A percentile compares a stretch with the other conserved stretches of the same genome.
Conservation (phyloP, 2,797 vertebrate genomes). For the Hypotaenidia philippensis region DNA sequence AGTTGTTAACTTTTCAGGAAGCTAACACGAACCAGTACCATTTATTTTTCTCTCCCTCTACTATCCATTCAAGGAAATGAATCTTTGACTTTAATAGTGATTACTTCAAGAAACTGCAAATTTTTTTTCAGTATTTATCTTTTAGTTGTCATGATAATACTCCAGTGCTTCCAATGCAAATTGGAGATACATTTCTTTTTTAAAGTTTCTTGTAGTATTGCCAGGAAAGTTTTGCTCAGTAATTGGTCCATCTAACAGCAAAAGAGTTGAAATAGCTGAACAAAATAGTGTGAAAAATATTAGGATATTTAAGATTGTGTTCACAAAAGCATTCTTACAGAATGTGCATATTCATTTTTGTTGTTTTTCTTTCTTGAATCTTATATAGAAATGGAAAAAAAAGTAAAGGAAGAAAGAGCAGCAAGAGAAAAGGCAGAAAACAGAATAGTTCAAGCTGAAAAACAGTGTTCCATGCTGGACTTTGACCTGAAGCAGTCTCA, state of each 20-base stretch:
- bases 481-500: constrained; percentile 98
- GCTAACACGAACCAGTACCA: background rate
- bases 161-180: background rate
- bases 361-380: background rate
- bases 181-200: background rate
- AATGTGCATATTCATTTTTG: background rate
- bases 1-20: background rate
- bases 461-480: constrained; percentile 97
- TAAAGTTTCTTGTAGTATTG: background rate
- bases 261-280: background rate
- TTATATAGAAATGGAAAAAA: constrained; percentile 92
- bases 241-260: background rate
- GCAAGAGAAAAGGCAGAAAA: constrained; percentile 94
- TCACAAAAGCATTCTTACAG: background rate
- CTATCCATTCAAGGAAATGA: background rate
- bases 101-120: background rate
- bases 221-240: background rate
- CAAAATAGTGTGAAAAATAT: background rate
- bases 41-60: background rate
- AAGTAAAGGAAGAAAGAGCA: constrained; percentile 93
- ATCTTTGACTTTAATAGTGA: background rate
- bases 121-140: background rate
- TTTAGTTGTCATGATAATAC: background rate
- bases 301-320: background rate
- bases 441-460: constrained; percentile 94